Base-by-base conservation (phyloP, 2,888 invertebrate genomes). In the Heliconius aoede region DNA sequence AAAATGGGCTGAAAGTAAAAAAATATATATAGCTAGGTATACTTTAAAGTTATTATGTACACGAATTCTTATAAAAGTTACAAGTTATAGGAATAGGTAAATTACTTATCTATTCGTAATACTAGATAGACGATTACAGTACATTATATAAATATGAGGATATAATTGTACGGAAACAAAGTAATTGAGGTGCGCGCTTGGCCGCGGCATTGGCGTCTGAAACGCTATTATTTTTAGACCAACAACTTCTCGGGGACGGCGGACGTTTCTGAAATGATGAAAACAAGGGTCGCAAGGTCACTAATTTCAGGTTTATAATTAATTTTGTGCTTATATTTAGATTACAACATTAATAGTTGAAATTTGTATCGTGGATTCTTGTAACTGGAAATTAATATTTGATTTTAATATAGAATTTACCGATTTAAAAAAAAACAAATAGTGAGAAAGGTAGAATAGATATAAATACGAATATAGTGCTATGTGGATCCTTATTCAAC, bases 101-200 rank as follows among this genome's bases (percentile, higher is more conserved):
- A 15, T 18, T 46, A 58, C n/a, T 62, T 32, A 64, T 64, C 64
- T 32, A 64, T 3, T 32, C 1, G 21, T 32, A n/a, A 4, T n/a
- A 32, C 32, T 24, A 24, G n/a, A 65, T 24, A 24, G n/a, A 65
- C 11, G 15, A 24, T 40, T 64, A 36, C 2, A n/a, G n/a, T 64
- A 64, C 11, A 36, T n/a, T 7, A 62, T 21, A 51, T 51, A 30
- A 69, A 69, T 36, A 64, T 55, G 24, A 36, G 18, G 26, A 75
- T 21, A 64, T 64, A 73, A 62, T 72, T 61, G 51, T 74, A 46
- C 40, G 65, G 55, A 77, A 78, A 80, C 80, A 81, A 82, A 83
- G 85, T 85, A 86, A 87, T 87, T 85, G 82, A 86, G 84, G 81
- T 85, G 85, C 85, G 79, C 80, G 83, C 86, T 88, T 87, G 88